These are phyloP conservation scores for Labia minor DNA, from an alignment of 2,888 invertebrate species.

Conservation along the genomic window DNA sequence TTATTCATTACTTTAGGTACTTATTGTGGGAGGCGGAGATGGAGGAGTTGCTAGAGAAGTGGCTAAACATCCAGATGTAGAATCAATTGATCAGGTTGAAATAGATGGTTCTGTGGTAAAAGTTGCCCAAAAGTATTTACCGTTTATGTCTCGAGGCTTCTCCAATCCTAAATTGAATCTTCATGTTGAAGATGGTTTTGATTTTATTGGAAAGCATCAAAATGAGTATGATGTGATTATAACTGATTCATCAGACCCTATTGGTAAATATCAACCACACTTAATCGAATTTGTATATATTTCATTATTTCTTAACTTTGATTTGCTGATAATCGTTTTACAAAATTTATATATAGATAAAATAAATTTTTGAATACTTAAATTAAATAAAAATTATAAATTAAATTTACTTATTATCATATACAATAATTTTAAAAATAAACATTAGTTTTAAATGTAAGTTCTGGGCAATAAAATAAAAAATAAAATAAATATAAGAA, in stretches of 20 bases:
- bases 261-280: constrained; percentile 62
- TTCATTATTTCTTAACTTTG: constrained; percentile 34
- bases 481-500: no score
- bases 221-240: constrained; percentile 93
- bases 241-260: constrained; percentile 95
- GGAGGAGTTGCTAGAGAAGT: constrained; percentile 96
- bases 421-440: no score
- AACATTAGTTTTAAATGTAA: no score
- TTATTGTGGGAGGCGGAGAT: constrained; percentile 96
- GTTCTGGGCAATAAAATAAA: no score
- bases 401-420: no score
- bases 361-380: no score
- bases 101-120: constrained; percentile 88
- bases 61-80: constrained; percentile 80
- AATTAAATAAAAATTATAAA: no score
- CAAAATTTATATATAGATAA: no score
- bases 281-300: no score
- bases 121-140: constrained; percentile 77
- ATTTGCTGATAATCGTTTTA: no score
- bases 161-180: constrained; percentile 70
- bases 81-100: constrained; percentile 80
- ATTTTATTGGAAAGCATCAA: constrained; percentile 78
- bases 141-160: constrained; percentile 83
- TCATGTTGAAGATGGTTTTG: constrained; percentile 85
- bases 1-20: constrained; percentile 41